Evolutionary conservation across 2,888 invertebrate genomes (phyloP).

Genomic region (Cancer borealis): DNA sequence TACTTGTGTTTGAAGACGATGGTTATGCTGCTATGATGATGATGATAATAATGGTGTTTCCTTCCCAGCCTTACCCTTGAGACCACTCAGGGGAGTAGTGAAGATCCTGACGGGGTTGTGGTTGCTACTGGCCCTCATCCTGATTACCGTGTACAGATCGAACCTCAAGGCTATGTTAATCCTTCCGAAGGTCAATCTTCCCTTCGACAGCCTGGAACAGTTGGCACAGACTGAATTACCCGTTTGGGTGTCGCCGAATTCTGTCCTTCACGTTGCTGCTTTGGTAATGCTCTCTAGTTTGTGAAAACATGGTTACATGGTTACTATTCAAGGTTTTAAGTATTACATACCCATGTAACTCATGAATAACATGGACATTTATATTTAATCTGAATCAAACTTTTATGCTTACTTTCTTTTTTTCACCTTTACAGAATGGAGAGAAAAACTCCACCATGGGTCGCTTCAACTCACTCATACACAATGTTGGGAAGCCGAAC

Average conservation of each 20-base stretch:
- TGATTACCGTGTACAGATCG: constrained; percentile 58
- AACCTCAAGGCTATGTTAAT: constrained; percentile 71
- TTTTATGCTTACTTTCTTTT: background rate
- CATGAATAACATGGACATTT: too few relatives aligned
- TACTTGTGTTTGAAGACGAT: too few relatives aligned
- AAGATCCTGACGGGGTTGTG: constrained; percentile 52
- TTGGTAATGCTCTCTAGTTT: background rate
- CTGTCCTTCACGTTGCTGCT: constrained; percentile 18
- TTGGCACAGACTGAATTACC: background rate
- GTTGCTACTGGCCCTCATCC: constrained; percentile 57
- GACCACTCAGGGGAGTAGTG: background rate
- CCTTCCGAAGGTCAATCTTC: constrained; percentile 58
- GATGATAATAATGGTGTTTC: background rate
- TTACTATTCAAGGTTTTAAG: too few relatives aligned
- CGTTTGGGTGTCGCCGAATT: constrained; percentile 40
- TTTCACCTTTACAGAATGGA: background rate
- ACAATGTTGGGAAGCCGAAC: background rate
- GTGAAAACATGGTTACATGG: too few relatives aligned
- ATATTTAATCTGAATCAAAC: background rate
- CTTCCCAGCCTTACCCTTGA: constrained; percentile 1
- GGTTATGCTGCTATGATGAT: too few relatives aligned
- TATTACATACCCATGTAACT: too few relatives aligned
- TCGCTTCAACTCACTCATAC: constrained; percentile 22
- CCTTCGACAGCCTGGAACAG: constrained; percentile 58
- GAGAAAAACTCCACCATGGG: background rate